Percentiles rank a stretch among this genome's conserved stretches.
These are phyloP conservation scores for Micromesistius poutassou DNA, from an alignment of 2,797 vertebrate species.

Conservation along the genomic window DNA sequence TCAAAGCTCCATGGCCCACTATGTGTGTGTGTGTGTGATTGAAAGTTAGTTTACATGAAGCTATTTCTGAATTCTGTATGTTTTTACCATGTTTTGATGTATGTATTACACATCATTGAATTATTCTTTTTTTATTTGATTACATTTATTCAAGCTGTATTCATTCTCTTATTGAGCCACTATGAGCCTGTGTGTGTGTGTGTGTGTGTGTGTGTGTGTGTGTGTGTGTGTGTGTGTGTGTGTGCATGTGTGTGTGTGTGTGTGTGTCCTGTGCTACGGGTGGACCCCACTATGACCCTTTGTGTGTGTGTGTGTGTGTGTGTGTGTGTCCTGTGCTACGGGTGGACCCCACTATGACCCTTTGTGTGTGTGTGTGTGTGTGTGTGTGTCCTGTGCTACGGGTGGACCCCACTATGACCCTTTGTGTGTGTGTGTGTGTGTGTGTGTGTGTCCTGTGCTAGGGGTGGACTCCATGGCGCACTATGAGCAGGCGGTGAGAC, in stretches of 20 bases:
- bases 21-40: no score
- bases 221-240: no score
- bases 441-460: slow-evolving; percentile 42
- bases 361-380: background rate
- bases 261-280: no score
- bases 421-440: slow-evolving; percentile 75
- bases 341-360: no score
- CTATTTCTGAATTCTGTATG: background rate
- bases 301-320: no score
- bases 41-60: no score
- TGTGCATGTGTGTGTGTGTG: no score
- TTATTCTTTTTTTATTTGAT: background rate
- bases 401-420: slow-evolving; percentile 90
- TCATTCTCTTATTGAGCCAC: background rate
- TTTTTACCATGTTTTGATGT: background rate
- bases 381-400: slow-evolving; percentile 63
- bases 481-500: slow-evolving; percentile 87
- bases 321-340: background rate
- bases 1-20: no score
- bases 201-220: no score
- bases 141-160: background rate
- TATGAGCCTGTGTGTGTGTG: no score
- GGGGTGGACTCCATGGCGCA: slow-evolving; percentile 93
- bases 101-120: background rate
- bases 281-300: no score